Evolutionary conservation across 2,797 vertebrate genomes (phyloP), one percentile per base, ranked within the genome.

Genomic region (Synaphobranchus kaupii): DNA sequence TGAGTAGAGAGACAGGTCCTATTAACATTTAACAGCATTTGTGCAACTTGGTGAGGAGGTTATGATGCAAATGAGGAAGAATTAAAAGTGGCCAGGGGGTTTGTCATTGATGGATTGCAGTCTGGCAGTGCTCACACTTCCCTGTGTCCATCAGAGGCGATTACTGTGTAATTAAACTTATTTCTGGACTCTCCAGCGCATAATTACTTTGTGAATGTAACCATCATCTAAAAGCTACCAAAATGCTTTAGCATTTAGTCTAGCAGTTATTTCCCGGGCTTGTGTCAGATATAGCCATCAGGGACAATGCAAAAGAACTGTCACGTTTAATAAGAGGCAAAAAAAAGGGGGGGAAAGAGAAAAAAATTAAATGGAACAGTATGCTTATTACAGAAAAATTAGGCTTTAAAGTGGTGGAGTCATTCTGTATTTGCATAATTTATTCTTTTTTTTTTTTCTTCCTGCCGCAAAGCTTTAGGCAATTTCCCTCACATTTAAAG

Each of bases 381-480:
- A 96, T 96, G 96, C 97, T 97, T 97, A 97, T 98, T 98, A 97
- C 96, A 96, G 96, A 95, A 96, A 97, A 97, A 96, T 97, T 98
- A 98, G 96, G 97, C 97, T 97, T 97, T 98, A 97, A 99, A 98
- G 97, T 98, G 98, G 96, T 98, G 97, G 97, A 98, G 97, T 98
- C 97, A 97, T 97, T 97, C 96, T 96, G 94, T 93, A 97, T 98
- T 97, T 97, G 96, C 97, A 97, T 98, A 98, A 98, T 97, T 97
- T 97, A 97, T 97, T 98, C 98, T 95, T 97, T 97, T 96, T 92
- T 88, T 83, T 85, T 95, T 39, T 5, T 52, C 95, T 96, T 97
- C 95, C 96, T 94, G 96, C 96, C 96, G 96, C 93, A 96, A 96
- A 97, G 97, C 97, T 98, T 97, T 96, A 96, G 97, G 98, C 96